phyloP scores from a whole-genome alignment of 2,888 invertebrate species.

The Sarcophaga carnaria region DNA sequence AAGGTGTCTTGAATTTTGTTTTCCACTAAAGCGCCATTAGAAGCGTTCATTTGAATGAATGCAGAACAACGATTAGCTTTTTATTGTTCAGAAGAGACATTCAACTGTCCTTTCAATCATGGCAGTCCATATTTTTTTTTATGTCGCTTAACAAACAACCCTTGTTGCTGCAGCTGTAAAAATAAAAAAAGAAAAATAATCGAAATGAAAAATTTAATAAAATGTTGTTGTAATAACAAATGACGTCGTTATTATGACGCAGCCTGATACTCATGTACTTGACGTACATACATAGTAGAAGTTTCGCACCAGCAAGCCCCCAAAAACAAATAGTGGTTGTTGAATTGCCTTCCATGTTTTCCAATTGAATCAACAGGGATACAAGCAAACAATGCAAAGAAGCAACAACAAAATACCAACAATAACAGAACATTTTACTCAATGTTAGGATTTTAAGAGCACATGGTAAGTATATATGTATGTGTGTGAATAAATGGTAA shows the following conservation, averaged over 20 bases:
- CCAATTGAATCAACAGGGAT: constrained; percentile 32
- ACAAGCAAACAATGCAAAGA: background rate
- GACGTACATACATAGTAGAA: no score
- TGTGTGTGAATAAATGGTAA: no score
- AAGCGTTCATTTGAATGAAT: no score
- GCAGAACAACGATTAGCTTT: no score
- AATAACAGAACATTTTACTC: no score
- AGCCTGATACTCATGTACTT: constrained; percentile 1
- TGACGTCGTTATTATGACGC: constrained; percentile 67
- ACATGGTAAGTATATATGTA: no score
- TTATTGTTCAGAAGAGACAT: no score
- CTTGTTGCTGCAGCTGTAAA: constrained; percentile 6
- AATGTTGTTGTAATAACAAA: constrained; percentile 38
- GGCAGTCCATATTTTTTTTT: no score
- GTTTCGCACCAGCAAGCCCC: background rate
- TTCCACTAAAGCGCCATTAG: no score
- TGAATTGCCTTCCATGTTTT: constrained; percentile 1
- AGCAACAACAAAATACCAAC: background rate
- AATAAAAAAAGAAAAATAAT: constrained; percentile 18
- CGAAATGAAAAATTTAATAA: constrained; percentile 39
- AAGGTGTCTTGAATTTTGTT: no score
- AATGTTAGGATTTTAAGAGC: no score
- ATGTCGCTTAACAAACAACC: constrained; percentile 1
- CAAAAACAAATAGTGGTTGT: constrained; percentile 25
- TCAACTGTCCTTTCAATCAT: no score